A percentile compares a stretch with the other conserved stretches of the same genome.
Evolutionary conservation across 1,140 invertebrate genomes (phyloP).

Genomic region (Zaprionus nigranus): DNA sequence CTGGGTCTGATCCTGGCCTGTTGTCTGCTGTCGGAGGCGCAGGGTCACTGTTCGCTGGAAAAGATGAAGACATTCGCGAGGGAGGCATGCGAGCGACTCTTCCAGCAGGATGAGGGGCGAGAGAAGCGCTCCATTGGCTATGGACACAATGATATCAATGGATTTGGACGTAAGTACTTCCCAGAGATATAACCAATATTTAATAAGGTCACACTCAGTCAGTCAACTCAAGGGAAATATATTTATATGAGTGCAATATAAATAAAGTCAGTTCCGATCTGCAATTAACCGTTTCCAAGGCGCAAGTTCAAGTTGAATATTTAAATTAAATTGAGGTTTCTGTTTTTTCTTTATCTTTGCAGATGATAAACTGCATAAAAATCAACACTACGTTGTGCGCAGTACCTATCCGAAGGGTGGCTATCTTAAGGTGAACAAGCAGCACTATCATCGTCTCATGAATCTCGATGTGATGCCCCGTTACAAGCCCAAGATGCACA

Average conservation of each 20-base stretch:
- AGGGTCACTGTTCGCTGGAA: conserved; percentile 68
- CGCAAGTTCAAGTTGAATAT: conserved; percentile 68
- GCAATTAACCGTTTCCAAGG: conserved; percentile 69
- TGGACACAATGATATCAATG: conserved; percentile 53
- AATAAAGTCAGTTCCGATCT: conserved; percentile 62
- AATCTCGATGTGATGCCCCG: conserved; percentile 63
- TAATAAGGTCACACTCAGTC: conserved; percentile 74
- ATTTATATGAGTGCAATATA: conserved; percentile 35
- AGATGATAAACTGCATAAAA: conserved; percentile 64
- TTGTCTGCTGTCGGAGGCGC: conserved; percentile 50
- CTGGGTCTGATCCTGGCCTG: conserved; percentile 46
- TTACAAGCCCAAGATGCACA: conserved; percentile 72
- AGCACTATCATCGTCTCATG: conserved; percentile 65
- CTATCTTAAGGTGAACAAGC: conserved; percentile 72
- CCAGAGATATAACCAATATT: conserved; percentile 9
- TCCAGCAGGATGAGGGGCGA: conserved; percentile 65
- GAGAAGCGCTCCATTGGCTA: conserved; percentile 67
- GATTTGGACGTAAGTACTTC: conserved; percentile 63
- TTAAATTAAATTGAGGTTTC: conserved; percentile 33
- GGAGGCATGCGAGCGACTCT: conserved; percentile 77
- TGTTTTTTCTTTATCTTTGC: conserved; percentile 19
- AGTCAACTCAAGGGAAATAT: conserved; percentile 61
- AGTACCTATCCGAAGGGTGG: conserved; percentile 73
- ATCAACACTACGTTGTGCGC: conserved; percentile 58
- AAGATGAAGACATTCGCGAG: conserved; percentile 73